phyloP scores from a whole-genome alignment of 1,140 invertebrate species.

The Daktulosphaira vitifoliae region DNA sequence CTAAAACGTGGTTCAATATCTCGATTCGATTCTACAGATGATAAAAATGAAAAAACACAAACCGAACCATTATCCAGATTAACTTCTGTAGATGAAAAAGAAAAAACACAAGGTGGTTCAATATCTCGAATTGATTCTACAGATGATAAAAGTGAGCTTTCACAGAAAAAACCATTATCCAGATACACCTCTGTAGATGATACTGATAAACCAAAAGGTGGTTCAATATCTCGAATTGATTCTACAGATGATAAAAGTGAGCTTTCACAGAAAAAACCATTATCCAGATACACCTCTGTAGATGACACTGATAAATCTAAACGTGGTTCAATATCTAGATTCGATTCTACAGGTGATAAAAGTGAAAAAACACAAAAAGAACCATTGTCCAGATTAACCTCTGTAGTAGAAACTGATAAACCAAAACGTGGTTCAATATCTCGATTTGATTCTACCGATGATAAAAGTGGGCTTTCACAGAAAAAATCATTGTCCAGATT shows the following conservation, averaged over 20 bases:
- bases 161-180: not conserved
- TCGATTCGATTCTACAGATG: not conserved
- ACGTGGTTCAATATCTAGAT: not conserved
- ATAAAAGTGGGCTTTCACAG: no score
- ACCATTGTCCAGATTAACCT: no score
- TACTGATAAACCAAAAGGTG: constrained; percentile 4
- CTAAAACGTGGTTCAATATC: no score
- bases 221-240: not conserved
- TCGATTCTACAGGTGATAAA: not conserved
- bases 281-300: no score
- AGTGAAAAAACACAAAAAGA: not conserved
- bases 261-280: no score
- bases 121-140: not conserved
- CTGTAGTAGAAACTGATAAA: no score
- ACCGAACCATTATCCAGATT: not conserved
- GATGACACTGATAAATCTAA: not conserved
- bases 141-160: not conserved
- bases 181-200: not conserved
- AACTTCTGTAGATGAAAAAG: not conserved
- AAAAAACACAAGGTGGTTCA: not conserved
- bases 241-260: not conserved
- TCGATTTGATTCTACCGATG: no score
- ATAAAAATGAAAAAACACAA: not conserved
- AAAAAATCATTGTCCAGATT: no score
- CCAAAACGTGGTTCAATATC: no score